These are phyloP conservation scores for Atta cephalotes DNA, from an alignment of 1,140 invertebrate species.

Conservation along the genomic window DNA sequence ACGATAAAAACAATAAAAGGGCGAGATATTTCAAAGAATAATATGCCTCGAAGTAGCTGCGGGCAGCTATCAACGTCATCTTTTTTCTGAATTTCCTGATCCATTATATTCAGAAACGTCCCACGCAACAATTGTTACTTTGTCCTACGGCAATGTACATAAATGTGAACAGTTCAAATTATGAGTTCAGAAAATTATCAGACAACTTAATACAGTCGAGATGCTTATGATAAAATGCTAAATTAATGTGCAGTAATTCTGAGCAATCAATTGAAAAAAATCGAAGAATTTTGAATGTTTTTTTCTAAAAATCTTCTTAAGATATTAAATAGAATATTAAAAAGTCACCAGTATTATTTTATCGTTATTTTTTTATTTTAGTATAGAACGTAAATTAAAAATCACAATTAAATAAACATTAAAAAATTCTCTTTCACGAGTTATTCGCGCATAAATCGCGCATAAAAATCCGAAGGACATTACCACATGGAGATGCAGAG, in stretches of 20 bases:
- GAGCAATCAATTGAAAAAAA: not conserved
- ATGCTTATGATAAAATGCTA: not conserved
- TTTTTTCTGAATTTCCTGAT: conserved; percentile 12
- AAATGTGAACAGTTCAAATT: conserved; percentile 24
- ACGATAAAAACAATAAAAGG: not conserved
- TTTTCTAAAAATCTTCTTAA: not conserved
- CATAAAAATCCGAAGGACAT: conserved; percentile 33
- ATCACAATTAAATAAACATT: not conserved
- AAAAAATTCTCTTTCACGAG: conserved; percentile 20
- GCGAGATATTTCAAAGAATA: not conserved
- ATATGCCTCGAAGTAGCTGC: conserved; percentile 6
- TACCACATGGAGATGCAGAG: conserved; percentile 39
- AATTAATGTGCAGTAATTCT: not conserved
- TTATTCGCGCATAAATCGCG: conserved; percentile 12
- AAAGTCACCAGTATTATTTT: not conserved
- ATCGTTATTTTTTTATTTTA: not conserved
- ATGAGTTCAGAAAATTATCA: conserved; percentile 26
- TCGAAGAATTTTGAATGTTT: not conserved
- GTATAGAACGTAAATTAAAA: not conserved
- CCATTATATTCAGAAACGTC: conserved; percentile 37
- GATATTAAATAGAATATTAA: not conserved
- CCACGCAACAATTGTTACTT: conserved; percentile 41
- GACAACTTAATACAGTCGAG: conserved; percentile 22
- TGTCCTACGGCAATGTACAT: not conserved
- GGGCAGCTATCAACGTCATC: conserved; percentile 4